These are phyloP conservation scores for Folsomia manolachei DNA, from an alignment of 2,888 invertebrate species.

Conservation along the genomic window DNA sequence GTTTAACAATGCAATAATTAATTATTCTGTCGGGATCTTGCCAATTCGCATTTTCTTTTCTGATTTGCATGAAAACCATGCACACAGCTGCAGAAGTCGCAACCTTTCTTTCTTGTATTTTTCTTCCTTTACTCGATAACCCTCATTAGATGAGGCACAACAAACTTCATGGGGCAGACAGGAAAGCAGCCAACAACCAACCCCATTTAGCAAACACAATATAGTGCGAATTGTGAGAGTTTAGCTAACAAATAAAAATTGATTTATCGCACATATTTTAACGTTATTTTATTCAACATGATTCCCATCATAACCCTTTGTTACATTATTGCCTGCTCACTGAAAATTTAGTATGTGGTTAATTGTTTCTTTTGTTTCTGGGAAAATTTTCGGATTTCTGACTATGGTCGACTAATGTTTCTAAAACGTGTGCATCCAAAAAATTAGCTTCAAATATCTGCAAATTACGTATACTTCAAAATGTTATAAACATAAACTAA, in stretches of 20 bases:
- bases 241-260: neutral
- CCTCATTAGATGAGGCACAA: neutral
- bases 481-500: too few relatives aligned
- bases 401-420: too few relatives aligned
- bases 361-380: neutral
- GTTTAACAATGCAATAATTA: conserved; percentile 12
- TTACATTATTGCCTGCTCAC: neutral
- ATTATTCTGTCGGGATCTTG: conserved; percentile 11
- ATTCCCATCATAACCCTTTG: neutral
- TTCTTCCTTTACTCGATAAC: too few relatives aligned
- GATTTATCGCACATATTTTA: neutral
- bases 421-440: too few relatives aligned
- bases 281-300: neutral
- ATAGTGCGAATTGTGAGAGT: neutral
- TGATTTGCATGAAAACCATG: neutral
- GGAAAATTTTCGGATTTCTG: too few relatives aligned
- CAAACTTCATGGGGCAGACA: neutral
- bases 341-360: neutral
- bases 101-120: too few relatives aligned
- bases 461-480: too few relatives aligned
- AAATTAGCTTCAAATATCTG: too few relatives aligned
- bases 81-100: neutral
- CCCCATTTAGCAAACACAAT: neutral
- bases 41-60: neutral
- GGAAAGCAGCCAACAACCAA: too few relatives aligned